A percentile compares a stretch with the other conserved stretches of the same genome.
phyloP scores from a whole-genome alignment of 2,888 invertebrate species.

The Orthosia gracilis region DNA sequence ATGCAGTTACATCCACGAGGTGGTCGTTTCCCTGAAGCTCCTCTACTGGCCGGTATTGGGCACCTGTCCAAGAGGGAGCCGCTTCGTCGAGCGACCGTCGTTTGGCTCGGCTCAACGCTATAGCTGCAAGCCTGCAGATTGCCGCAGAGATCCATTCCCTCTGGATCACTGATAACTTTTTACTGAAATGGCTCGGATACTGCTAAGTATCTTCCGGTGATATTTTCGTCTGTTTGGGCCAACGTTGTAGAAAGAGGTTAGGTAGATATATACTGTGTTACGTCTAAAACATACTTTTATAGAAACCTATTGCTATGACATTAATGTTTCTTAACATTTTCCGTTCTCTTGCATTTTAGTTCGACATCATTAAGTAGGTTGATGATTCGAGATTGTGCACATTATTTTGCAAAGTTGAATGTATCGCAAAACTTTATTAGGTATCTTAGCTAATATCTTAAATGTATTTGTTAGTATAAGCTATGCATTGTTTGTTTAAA shows the following conservation, averaged over 20 bases:
- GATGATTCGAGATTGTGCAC: neutral
- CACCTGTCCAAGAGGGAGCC: slow-evolving; percentile 43
- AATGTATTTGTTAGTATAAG: too few species aligned
- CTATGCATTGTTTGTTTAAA: too few species aligned
- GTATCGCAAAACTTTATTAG: neutral
- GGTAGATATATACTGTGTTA: neutral
- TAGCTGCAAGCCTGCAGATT: slow-evolving; percentile 23
- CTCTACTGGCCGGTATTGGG: slow-evolving; percentile 27
- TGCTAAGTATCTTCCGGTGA: slow-evolving; percentile 27
- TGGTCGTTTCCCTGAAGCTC: slow-evolving; percentile 13
- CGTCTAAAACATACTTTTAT: neutral
- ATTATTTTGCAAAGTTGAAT: neutral
- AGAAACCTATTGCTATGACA: neutral
- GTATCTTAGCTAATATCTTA: too few species aligned
- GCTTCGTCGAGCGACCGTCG: slow-evolving; percentile 28
- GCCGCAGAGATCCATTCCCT: slow-evolving; percentile 46
- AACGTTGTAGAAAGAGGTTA: slow-evolving; percentile 3
- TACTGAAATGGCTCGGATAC: slow-evolving; percentile 46
- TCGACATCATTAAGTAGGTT: neutral
- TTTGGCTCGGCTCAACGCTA: slow-evolving; percentile 41
- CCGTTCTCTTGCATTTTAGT: neutral
- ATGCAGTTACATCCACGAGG: neutral
- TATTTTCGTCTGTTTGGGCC: slow-evolving; percentile 9
- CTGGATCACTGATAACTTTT: slow-evolving; percentile 36
- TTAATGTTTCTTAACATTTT: neutral